Evolutionary conservation across 2,113 vertebrate genomes (phyloP), one percentile per base, ranked within the genome.

Genomic region (Apodemus sylvaticus): DNA sequence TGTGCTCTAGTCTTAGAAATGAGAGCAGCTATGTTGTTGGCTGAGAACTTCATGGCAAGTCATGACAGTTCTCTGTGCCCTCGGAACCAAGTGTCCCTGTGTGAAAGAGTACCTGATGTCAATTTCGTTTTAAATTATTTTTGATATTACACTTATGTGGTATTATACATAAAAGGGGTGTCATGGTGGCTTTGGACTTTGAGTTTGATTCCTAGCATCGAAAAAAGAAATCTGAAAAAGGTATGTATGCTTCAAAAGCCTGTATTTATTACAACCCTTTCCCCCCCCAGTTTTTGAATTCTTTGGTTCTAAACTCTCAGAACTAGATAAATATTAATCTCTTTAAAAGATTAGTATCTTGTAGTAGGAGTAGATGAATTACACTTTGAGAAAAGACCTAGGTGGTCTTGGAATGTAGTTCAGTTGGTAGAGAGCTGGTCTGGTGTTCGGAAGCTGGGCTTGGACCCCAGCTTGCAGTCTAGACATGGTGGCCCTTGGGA

Each of bases 281-380:
- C 58, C 58, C 7, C 31, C 10, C 16, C 26, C 3, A 3, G 34
- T 51, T 22, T 39, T 29, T 51, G 8, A 36, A 16, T 90, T 91
- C 58, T 88, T 64, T 45, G n/a, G 10, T 91, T 22, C 66, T 34
- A 89, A 24, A 58, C 53, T 93, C 79, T 42, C 19, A 70, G 88
- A 26, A n/a, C 42, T 29, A 17, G 19, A 4, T 42, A 55, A 45
- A 77, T 87, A 14, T 83, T 55, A 60, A 51, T 70, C 29, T 89
- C 20, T 83, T 94, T n/a, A 64, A 73, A 94, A 87, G 88, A 68
- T 78, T 95, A 66, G 89, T 42, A n/a, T 85, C 79, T 68, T 48
- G 19, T 73, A 70, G 60, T 45, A 48, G 60, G 24, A 24, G 5
- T 51, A 45, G 68, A n/a, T 96, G 78, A 66, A 20, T 66, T 95